Evolutionary conservation across 2,797 vertebrate species (phyloP).

Genomic region (Falco naumanni): DNA sequence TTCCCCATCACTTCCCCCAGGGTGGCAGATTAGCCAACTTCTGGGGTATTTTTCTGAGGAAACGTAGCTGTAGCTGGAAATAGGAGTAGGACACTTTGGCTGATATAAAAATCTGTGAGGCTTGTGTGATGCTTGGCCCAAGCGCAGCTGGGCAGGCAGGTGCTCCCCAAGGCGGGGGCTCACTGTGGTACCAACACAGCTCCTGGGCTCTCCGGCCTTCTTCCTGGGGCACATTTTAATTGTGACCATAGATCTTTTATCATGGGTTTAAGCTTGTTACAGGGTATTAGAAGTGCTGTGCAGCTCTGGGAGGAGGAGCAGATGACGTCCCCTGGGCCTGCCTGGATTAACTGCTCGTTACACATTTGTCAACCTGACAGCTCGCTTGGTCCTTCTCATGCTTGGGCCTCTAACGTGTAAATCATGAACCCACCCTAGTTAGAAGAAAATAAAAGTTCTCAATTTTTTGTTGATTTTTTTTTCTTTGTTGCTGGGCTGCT

Average conservation of each 20-base stretch:
- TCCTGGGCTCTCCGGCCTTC: not conserved
- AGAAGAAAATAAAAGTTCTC: not conserved
- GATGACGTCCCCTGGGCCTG: not conserved
- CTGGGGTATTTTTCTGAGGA: not conserved
- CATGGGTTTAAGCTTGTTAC: conserved; percentile 23
- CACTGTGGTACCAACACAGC: not conserved
- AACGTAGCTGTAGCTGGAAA: not conserved
- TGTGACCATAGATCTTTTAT: not conserved
- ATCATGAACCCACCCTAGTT: not conserved
- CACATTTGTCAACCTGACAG: not conserved
- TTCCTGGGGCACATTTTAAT: not conserved
- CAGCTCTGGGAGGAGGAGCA: conserved; percentile 5
- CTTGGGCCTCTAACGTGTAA: not conserved
- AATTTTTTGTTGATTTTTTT: not conserved
- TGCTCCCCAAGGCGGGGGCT: not conserved
- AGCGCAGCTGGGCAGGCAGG: not conserved
- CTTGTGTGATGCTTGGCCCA: not conserved
- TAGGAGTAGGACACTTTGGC: not conserved
- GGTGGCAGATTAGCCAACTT: not conserved
- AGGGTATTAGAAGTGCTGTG: not conserved
- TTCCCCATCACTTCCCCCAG: not conserved
- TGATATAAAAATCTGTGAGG: not conserved
- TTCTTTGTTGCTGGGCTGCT: not conserved
- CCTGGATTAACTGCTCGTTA: not conserved
- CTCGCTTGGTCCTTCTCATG: not conserved